Evolutionary conservation across 1,140 invertebrate genomes (phyloP).

Genomic region (Pentalonia nigronervosa): DNA sequence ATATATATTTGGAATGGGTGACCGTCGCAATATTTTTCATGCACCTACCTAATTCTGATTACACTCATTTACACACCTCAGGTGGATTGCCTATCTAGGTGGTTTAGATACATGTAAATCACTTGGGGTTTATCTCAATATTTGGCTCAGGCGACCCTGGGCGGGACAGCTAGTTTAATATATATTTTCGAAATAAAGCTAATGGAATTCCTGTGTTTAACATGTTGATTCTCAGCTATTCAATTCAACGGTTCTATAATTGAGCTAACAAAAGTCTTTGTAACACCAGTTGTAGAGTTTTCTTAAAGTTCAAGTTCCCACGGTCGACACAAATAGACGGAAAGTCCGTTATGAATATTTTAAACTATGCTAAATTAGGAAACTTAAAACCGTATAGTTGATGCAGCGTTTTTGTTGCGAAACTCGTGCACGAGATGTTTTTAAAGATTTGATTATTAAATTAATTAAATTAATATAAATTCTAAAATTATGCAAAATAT

Average conservation of each 20-base stretch:
- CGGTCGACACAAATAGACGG: background rate
- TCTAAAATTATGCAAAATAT: background rate
- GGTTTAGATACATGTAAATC: too few relatives aligned
- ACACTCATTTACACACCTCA: too few relatives aligned
- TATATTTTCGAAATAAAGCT: background rate
- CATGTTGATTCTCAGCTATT: background rate
- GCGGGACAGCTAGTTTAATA: too few relatives aligned
- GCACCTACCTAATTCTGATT: too few relatives aligned
- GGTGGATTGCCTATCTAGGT: too few relatives aligned
- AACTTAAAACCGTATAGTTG: background rate
- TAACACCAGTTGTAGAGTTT: background rate
- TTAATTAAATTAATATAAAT: background rate
- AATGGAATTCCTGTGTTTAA: background rate
- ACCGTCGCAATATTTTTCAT: too few relatives aligned
- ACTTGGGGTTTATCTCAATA: too few relatives aligned
- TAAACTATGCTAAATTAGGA: background rate
- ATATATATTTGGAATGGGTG: too few relatives aligned
- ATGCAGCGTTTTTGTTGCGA: background rate
- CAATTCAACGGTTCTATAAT: background rate
- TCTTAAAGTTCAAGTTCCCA: background rate
- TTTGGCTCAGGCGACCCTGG: too few relatives aligned
- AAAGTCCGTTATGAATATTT: slow-evolving; percentile 2
- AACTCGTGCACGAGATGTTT: slow-evolving; percentile 14
- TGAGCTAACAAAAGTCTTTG: background rate
- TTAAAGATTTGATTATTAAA: background rate